Conservation (phyloP, 1,140 invertebrate genomes). For the Calephelis virginiensis region DNA sequence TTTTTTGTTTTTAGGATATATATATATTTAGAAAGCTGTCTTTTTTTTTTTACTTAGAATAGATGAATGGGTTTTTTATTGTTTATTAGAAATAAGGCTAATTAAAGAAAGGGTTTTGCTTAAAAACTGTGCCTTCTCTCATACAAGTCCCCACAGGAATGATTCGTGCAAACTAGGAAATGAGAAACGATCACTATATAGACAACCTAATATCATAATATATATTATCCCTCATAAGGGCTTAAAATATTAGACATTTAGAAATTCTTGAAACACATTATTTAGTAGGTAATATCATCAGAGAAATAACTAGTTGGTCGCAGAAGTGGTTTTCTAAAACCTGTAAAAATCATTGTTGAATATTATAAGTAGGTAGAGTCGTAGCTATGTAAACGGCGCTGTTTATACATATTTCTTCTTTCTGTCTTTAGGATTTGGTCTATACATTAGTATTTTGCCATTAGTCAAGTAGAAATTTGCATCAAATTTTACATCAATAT, state of each 20-base stretch:
- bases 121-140: constrained; percentile 10
- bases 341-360: background rate
- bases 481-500: no score
- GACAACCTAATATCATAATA: background rate
- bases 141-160: constrained; percentile 54
- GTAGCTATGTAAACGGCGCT: no score
- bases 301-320: constrained; percentile 6
- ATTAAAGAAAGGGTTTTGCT: no score
- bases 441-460: no score
- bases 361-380: no score
- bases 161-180: constrained; percentile 56
- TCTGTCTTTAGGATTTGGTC: no score
- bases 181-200: background rate
- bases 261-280: constrained; percentile 22
- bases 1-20: no score
- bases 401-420: no score
- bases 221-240: constrained; percentile 28
- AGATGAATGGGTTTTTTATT: background rate
- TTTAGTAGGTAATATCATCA: background rate
- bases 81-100: background rate
- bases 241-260: constrained; percentile 31
- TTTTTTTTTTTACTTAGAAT: no score
- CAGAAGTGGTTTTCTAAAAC: background rate
- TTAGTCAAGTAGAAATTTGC: no score
- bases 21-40: no score